Evolutionary conservation across 2,888 invertebrate species (phyloP).

Genomic region (Cyclophora punctaria): DNA sequence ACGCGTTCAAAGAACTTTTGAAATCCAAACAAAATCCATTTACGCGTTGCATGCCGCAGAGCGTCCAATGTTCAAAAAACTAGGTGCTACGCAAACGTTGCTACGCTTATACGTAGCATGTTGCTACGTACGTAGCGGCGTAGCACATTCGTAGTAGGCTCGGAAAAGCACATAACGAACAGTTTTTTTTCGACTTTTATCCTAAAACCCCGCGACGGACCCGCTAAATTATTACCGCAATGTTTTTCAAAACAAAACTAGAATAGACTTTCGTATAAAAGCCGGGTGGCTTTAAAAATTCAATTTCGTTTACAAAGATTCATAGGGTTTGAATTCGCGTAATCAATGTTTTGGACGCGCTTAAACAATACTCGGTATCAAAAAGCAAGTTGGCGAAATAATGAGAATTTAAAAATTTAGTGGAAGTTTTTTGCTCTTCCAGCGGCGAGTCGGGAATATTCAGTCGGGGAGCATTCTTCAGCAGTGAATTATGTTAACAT

Average conservation of each 20-base stretch:
- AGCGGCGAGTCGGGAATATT: conserved; percentile 18
- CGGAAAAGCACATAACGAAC: conserved; percentile 23
- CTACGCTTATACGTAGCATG: not conserved
- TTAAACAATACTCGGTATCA: conserved; percentile 24
- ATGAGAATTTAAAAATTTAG: conserved; percentile 44
- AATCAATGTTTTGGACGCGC: conserved; percentile 35
- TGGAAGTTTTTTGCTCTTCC: conserved; percentile 16
- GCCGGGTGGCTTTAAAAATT: conserved; percentile 39
- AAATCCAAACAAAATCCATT: conserved; percentile 39
- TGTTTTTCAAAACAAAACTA: conserved; percentile 35
- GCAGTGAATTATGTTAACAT: too few relatives aligned
- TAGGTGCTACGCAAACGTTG: conserved; percentile 14
- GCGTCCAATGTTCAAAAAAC: conserved; percentile 24
- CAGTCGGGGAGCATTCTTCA: conserved; percentile 1
- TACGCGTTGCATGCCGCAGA: conserved; percentile 24
- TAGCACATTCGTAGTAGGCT: conserved; percentile 19
- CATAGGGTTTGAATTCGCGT: conserved; percentile 27
- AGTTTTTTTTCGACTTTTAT: conserved; percentile 30
- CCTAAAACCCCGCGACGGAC: conserved; percentile 21
- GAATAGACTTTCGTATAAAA: conserved; percentile 26
- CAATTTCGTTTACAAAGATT: conserved; percentile 31
- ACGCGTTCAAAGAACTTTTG: conserved; percentile 32
- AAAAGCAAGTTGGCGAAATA: conserved; percentile 26
- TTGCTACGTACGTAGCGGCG: conserved; percentile 6
- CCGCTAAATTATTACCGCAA: conserved; percentile 41